These are phyloP conservation scores for Stenotaenia linearis DNA, from an alignment of 2,888 invertebrate genomes.

Conservation along the genomic window DNA sequence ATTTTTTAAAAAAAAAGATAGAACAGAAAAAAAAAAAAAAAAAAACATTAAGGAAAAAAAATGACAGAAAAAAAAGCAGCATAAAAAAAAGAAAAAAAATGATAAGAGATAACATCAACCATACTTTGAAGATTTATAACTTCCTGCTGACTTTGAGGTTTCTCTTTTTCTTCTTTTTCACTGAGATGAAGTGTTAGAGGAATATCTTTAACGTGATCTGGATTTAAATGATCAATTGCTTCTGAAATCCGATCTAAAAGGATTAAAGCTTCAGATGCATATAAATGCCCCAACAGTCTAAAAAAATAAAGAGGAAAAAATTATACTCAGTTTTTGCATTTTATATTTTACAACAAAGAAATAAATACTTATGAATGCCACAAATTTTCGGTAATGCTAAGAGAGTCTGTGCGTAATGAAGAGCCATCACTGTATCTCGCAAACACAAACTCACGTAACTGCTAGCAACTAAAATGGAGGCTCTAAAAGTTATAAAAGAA, in stretches of 20 bases:
- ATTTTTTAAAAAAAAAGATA: too few species aligned
- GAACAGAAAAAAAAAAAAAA: too few species aligned
- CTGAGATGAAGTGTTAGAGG: constrained; percentile 36
- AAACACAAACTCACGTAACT: constrained; percentile 79
- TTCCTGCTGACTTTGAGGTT: constrained; percentile 10
- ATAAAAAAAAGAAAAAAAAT: too few species aligned
- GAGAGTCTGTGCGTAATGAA: constrained; percentile 69
- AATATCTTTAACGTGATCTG: constrained; percentile 45
- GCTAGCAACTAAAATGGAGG: constrained; percentile 66
- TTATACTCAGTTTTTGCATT: neutral
- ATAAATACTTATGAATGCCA: constrained; percentile 60
- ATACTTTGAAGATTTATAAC: neutral
- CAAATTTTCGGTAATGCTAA: constrained; percentile 66
- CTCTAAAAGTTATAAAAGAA: constrained; percentile 48
- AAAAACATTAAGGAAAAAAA: too few species aligned
- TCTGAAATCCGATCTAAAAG: constrained; percentile 73
- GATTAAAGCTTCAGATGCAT: constrained; percentile 81
- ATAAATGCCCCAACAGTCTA: constrained; percentile 77
- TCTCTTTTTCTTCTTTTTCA: constrained; percentile 38
- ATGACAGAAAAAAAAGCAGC: too few species aligned
- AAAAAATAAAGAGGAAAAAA: constrained; percentile 37
- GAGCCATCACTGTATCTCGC: constrained; percentile 72
- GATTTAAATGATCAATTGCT: constrained; percentile 73
- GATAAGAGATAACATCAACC: too few species aligned
- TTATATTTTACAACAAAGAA: constrained; percentile 31